These are phyloP conservation scores for Mya arenaria DNA, from an alignment of 1,140 invertebrate genomes.

Conservation along the genomic window DNA sequence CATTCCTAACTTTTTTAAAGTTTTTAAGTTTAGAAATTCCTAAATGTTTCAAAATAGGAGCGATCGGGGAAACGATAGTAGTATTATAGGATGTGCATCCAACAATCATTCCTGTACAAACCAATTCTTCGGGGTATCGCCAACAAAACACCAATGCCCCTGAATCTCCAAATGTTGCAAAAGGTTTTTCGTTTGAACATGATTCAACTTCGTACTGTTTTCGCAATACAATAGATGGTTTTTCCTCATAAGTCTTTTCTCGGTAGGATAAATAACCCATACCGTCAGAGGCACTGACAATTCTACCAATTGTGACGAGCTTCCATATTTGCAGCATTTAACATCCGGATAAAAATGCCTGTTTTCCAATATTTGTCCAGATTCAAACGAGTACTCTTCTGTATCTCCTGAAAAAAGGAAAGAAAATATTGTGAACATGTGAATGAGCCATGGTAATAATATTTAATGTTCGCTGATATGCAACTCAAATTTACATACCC, in stretches of 20 bases:
- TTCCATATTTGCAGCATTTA: not conserved
- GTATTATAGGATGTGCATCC: slow-evolving; percentile 1
- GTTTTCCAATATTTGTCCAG: not conserved
- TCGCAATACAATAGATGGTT: not conserved
- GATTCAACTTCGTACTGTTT: not conserved
- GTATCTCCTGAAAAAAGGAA: not conserved
- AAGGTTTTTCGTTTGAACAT: not conserved
- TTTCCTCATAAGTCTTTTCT: not conserved
- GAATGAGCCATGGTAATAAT: not conserved
- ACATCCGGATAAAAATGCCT: not conserved
- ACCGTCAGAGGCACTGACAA: not conserved
- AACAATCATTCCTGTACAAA: not conserved
- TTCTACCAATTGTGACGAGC: not conserved
- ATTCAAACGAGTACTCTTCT: not conserved
- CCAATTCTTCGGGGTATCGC: not conserved
- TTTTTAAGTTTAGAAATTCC: not conserved
- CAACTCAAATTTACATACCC: no score
- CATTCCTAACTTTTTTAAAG: no score
- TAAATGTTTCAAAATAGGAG: not conserved
- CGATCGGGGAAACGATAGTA: not conserved
- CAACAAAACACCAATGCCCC: not conserved
- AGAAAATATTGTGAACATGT: not conserved
- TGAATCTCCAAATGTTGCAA: not conserved
- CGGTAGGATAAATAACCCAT: not conserved
- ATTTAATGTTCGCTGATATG: not conserved